A percentile compares a stretch with the other conserved stretches of the same genome.
Conservation (phyloP, 2,797 vertebrate species). For the Otolemur crassicaudatus region DNA sequence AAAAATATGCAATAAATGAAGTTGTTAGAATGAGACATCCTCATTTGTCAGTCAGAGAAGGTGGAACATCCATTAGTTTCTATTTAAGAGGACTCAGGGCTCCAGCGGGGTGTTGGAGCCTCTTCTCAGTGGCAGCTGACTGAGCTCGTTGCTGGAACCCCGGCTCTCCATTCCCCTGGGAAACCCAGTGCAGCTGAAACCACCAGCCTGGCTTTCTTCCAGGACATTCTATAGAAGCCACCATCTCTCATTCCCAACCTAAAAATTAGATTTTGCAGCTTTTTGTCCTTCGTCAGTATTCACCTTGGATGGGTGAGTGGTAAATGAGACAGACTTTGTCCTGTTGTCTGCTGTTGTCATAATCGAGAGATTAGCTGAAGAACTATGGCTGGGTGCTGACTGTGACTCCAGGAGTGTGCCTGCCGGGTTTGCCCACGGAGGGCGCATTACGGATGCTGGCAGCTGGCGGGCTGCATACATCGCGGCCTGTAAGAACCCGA, state of each 20-base stretch:
- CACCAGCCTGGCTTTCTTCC: conserved; percentile 15
- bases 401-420: not conserved
- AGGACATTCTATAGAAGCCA: not conserved
- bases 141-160: not conserved
- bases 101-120: not conserved
- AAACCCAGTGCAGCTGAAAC: conserved; percentile 2
- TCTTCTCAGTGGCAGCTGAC: not conserved
- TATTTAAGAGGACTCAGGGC: not conserved
- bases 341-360: not conserved
- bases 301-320: not conserved
- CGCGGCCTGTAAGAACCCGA: not conserved
- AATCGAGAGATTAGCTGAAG: not conserved
- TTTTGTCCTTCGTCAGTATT: not conserved
- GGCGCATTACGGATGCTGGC: not conserved
- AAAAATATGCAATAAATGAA: not conserved
- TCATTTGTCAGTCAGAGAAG: not conserved
- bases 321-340: not conserved
- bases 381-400: not conserved
- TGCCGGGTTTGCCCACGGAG: not conserved
- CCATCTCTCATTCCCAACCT: not conserved
- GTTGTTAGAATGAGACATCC: not conserved
- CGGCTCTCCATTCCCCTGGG: not conserved
- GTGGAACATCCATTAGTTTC: not conserved
- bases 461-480: not conserved
- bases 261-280: not conserved